Evolutionary conservation across 2,113 vertebrate species (phyloP).

Genomic region (Nettapus auritus): DNA sequence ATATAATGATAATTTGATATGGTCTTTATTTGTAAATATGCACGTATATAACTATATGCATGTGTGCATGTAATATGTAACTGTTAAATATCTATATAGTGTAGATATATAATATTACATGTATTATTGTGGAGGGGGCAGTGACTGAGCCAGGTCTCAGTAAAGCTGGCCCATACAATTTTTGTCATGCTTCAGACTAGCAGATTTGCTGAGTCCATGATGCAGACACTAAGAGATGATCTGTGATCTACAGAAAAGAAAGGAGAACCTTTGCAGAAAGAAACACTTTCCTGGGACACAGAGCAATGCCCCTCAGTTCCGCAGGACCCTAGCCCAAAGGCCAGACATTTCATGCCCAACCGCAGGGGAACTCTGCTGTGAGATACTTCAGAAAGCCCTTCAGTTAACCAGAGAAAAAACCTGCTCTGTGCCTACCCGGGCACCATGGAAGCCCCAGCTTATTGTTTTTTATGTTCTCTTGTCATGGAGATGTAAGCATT

Average conservation of each 20-base stretch:
- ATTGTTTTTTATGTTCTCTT: neutral
- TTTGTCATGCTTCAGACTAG: neutral
- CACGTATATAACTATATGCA: neutral
- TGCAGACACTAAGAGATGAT: neutral
- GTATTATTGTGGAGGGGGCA: neutral
- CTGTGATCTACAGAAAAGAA: neutral
- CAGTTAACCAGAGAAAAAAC: neutral
- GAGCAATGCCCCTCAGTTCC: neutral
- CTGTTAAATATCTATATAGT: neutral
- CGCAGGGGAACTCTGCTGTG: neutral
- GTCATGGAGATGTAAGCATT: neutral
- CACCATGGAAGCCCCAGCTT: neutral
- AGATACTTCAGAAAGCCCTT: neutral
- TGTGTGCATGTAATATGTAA: neutral
- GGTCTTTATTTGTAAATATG: neutral
- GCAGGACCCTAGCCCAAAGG: neutral
- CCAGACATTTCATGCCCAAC: neutral
- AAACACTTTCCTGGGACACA: neutral
- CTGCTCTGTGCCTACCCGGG: neutral
- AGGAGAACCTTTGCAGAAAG: neutral
- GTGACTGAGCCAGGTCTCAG: neutral
- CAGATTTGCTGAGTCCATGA: neutral
- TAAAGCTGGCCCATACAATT: neutral
- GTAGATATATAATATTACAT: neutral
- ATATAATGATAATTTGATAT: neutral